Percentiles rank a stretch among this genome's conserved stretches.
phyloP scores from a whole-genome alignment of 2,888 invertebrate species.

The Tricholauxania praeusta region DNA sequence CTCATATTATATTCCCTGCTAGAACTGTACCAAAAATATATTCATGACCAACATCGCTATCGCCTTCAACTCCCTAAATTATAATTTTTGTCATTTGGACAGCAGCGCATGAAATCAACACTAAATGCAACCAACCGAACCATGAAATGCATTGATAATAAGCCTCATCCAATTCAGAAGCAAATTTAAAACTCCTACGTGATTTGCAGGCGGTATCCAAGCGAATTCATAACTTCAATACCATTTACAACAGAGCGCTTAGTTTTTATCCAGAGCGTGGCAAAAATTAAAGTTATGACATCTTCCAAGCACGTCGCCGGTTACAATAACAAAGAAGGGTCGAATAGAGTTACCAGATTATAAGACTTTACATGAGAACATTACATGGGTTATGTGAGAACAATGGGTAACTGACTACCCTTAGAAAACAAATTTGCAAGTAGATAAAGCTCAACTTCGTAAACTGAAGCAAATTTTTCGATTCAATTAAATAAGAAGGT shows the following conservation, averaged over 20 bases:
- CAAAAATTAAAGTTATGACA: conserved; percentile 47
- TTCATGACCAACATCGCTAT: background rate
- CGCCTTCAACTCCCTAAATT: conserved; percentile 22
- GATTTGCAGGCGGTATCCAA: conserved; percentile 4
- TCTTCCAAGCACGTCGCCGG: conserved; percentile 35
- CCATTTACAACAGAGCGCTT: background rate
- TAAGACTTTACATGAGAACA: too few species aligned
- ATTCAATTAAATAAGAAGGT: too few species aligned
- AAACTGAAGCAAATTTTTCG: too few species aligned
- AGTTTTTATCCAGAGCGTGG: conserved; percentile 28
- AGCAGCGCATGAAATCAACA: conserved; percentile 31
- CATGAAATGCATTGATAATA: conserved; percentile 36
- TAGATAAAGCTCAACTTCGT: too few species aligned
- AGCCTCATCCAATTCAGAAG: conserved; percentile 37
- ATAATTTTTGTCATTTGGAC: conserved; percentile 32
- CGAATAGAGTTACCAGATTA: too few species aligned
- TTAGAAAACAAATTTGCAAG: too few species aligned
- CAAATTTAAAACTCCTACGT: conserved; percentile 38
- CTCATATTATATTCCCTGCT: too few species aligned
- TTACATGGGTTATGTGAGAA: too few species aligned
- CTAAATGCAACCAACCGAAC: conserved; percentile 23
- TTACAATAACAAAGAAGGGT: background rate
- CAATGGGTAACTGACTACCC: too few species aligned
- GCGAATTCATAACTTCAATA: background rate
- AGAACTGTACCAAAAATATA: too few species aligned